Evolutionary conservation across 2,113 vertebrate species (phyloP), one percentile per base, ranked within the genome.

Genomic region (Lepisosteus osseus): DNA sequence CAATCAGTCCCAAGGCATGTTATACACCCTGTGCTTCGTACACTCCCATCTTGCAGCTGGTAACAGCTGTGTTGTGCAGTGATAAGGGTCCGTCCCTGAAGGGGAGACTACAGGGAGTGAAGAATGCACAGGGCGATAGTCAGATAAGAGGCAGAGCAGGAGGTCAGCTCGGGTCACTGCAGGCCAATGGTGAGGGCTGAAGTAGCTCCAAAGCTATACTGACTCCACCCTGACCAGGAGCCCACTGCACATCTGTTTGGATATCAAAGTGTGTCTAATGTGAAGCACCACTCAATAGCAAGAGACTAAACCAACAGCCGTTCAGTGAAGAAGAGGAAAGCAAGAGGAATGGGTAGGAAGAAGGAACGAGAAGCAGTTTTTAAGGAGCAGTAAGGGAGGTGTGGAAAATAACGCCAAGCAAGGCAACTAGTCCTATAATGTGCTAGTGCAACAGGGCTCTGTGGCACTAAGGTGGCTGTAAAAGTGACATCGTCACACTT

Each of bases 141-240:
- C 7, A 45, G 64, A 8, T 15, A 12, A 66, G 41, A 66, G 64
- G 64, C 64, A 13, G n/a, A 44, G 11, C 13, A 45, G 64, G 4
- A n/a, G 64, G 7, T 66, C 64, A 66, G 64, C 64, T 66, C 41
- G 42, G 64, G 64, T 45, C 64, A 66, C 29, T 29, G 5, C 64
- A 41, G 29, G 64, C 13, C 64, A n/a, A 47, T 8, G 43, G 41
- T 8, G 64, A 66, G 13, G 64, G 42, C 45, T 44, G 7, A 2
- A 47, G 11, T 45, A 42, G 43, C n/a, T 42, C 3, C 2, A 51
- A 6, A 9, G 47, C 47, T 51, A 51, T 6, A 51, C 47, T 1
- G 47, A 51, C 11, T 29, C 12, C 42, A 9, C 42, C 0, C 5
- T 3, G 62, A 41, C 43, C 6, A 42, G 13, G 13, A n/a, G 14